These are phyloP conservation scores for Apamea monoglypha DNA, from an alignment of 2,888 invertebrate species.

Conservation along the genomic window DNA sequence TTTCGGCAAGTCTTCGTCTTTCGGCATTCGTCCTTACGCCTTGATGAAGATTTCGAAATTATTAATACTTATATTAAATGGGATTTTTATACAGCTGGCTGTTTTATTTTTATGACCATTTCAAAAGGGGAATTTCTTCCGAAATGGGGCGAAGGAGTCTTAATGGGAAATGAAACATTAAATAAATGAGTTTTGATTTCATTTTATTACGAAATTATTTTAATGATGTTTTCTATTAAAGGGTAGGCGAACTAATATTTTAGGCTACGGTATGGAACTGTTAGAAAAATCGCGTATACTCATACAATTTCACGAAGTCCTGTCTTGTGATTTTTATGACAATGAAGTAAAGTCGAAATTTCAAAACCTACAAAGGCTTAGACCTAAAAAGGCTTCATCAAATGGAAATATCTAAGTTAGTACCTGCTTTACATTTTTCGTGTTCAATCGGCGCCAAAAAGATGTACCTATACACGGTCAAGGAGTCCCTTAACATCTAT, in stretches of 20 bases:
- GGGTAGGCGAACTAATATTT: not conserved
- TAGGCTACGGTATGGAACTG: not conserved
- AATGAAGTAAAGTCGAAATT: not conserved
- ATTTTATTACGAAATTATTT: slow-evolving; percentile 43
- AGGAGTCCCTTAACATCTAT: not conserved
- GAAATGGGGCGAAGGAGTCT: slow-evolving; percentile 13
- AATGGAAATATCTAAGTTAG: not conserved
- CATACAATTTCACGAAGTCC: not conserved
- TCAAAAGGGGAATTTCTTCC: slow-evolving; percentile 45
- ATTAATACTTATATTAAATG: slow-evolving; percentile 59
- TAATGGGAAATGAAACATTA: slow-evolving; percentile 40
- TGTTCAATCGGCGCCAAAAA: not conserved
- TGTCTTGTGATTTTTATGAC: not conserved
- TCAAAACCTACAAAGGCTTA: not conserved
- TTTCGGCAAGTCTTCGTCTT: slow-evolving; percentile 21
- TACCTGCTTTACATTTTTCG: not conserved
- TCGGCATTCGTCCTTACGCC: slow-evolving; percentile 20
- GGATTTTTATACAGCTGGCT: slow-evolving; percentile 51
- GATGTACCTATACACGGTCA: not conserved
- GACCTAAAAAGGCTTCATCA: not conserved
- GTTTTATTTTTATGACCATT: slow-evolving; percentile 60
- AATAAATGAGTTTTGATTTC: slow-evolving; percentile 39
- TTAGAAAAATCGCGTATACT: not conserved
- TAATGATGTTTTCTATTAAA: slow-evolving; percentile 22
- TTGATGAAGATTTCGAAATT: slow-evolving; percentile 52